Conservation (phyloP, 1,140 invertebrate genomes). For the Bradysia coprophila region DNA sequence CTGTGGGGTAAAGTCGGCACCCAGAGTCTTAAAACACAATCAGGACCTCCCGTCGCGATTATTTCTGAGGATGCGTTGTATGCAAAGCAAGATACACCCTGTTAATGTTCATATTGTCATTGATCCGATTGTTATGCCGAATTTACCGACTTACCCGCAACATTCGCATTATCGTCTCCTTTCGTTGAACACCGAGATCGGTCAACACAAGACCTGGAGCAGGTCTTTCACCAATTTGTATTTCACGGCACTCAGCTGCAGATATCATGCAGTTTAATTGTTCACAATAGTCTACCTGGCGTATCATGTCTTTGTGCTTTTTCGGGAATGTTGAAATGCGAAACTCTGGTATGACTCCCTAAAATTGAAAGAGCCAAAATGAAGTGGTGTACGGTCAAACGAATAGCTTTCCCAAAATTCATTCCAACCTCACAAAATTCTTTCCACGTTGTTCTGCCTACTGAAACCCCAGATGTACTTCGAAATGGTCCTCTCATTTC, state of each 20-base stretch:
- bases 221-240: constrained; percentile 1
- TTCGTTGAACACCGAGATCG: not conserved
- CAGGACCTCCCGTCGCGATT: constrained; percentile 49
- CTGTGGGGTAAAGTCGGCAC: constrained; percentile 48
- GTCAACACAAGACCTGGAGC: not conserved
- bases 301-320: constrained; percentile 39
- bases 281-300: constrained; percentile 39
- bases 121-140: constrained; percentile 1
- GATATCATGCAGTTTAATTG: constrained; percentile 31
- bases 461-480: constrained; percentile 33
- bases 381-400: too few relatives aligned
- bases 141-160: too few relatives aligned
- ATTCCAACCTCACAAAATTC: constrained; percentile 32
- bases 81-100: constrained; percentile 36
- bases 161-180: not conserved
- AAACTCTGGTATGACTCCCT: not conserved
- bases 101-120: not conserved
- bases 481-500: constrained; percentile 40
- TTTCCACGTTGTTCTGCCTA: constrained; percentile 32
- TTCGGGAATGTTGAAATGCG: constrained; percentile 27
- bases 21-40: constrained; percentile 53
- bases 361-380: too few relatives aligned
- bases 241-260: constrained; percentile 26
- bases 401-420: too few relatives aligned
- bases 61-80: constrained; percentile 33